Evolutionary conservation across 2,113 vertebrate species (phyloP), one percentile per base, ranked within the genome.

Genomic region (Gallinago jamesoni): DNA sequence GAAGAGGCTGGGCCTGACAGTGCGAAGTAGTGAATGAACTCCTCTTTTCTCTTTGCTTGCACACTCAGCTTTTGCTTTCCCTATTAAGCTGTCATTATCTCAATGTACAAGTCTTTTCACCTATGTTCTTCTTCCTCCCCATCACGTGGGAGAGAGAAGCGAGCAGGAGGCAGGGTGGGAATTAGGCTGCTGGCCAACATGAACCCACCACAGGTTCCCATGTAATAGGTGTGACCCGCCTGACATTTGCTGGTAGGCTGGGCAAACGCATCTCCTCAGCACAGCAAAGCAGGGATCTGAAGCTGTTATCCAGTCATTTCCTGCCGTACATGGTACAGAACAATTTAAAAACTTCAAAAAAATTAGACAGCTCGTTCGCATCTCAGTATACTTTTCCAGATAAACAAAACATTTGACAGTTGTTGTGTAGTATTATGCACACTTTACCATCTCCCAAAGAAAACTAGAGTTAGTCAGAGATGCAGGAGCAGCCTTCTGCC

Each of bases 141-240:
- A 20, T 24, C 9, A 9, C 1, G 1, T 2, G 23, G 30, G 3
- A 45, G 20, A 68, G 5, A 56, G 5, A 12, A 86, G 25, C 0
- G 0, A 80, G 33, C 28, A 80, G 68, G 59, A 84, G 39, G 12
- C 9, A 87, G 21, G 21, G 12, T 73, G 12, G 33, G 20, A 7
- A 10, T 6, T 74, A 27, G 14, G 53, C 12, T 55, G 73, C 31
- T 85, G 79, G 43, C 24, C 75, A 81, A 7, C 10, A 4, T 43
- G 35, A 59, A 11, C 16, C 21, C 31, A 41, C 25, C 43, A 64
- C 31, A 35, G 23, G 16, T 56, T 47, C 43, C 25, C 39, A 20
- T 1, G 5, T 5, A 60, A 50, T 2, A 53, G 25, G 6, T 31
- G 39, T 28, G 35, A 85, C 19, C 47, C 22, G 28, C 9, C 30